Evolutionary conservation across 2,888 invertebrate species (phyloP).

Genomic region (Psococerastis gibbosa): DNA sequence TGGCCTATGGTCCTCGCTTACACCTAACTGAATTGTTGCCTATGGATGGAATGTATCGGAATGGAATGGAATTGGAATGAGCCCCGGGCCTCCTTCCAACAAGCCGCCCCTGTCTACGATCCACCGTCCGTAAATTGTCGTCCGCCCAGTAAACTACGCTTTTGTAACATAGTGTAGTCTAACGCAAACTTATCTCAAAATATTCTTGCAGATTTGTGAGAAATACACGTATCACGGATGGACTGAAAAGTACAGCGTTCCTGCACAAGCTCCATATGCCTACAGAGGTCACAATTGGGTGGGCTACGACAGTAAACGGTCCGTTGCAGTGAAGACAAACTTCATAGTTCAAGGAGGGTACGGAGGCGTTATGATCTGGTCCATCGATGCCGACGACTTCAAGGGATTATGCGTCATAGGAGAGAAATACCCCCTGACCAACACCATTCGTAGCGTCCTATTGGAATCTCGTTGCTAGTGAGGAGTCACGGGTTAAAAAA

Average conservation of each 20-base stretch:
- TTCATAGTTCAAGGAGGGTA: conserved; percentile 67
- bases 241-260: conserved; percentile 68
- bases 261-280: conserved; percentile 66
- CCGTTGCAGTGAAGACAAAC: conserved; percentile 76
- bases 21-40: too few species aligned
- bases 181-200: conserved; percentile 1
- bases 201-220: conserved; percentile 45
- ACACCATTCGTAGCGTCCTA: too few species aligned
- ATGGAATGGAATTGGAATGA: too few species aligned
- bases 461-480: too few species aligned
- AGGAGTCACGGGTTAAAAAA: too few species aligned
- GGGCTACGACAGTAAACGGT: conserved; percentile 66
- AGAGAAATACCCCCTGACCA: too few species aligned
- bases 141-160: background rate
- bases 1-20: too few species aligned
- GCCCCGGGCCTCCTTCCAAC: too few species aligned
- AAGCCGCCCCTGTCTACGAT: too few species aligned
- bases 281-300: conserved; percentile 76
- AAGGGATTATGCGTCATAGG: conserved; percentile 63
- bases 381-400: conserved; percentile 84
- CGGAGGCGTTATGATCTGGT: conserved; percentile 83
- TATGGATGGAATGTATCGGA: too few species aligned
- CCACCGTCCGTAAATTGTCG: too few species aligned
- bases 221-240: conserved; percentile 52
- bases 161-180: conserved; percentile 13